Conservation (phyloP, 2,888 invertebrate genomes). For the Oscheius myriophilus region DNA sequence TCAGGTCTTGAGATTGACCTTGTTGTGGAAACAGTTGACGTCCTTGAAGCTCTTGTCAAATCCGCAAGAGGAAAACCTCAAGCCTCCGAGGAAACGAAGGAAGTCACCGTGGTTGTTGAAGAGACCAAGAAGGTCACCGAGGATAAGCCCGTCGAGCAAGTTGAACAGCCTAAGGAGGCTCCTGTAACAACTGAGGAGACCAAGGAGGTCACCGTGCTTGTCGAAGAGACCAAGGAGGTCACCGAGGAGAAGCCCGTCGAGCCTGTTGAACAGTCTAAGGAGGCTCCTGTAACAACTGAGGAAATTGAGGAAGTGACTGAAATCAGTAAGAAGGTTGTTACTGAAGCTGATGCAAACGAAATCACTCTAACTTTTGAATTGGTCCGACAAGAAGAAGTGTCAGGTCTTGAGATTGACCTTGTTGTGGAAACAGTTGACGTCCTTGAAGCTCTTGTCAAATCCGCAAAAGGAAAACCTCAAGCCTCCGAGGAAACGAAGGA, state of each 20-base stretch:
- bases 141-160: not conserved
- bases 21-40: constrained; percentile 3
- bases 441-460: not conserved
- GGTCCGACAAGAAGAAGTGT: not conserved
- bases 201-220: constrained; percentile 1
- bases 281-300: constrained; percentile 19
- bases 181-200: not conserved
- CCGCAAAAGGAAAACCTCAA: not conserved
- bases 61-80: too few species aligned
- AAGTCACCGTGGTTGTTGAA: not conserved
- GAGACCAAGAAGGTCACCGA: constrained; percentile 10
- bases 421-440: constrained; percentile 5
- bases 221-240: constrained; percentile 3
- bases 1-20: not conserved
- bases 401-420: constrained; percentile 12
- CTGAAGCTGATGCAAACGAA: not conserved
- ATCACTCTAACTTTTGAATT: constrained; percentile 6
- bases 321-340: not conserved
- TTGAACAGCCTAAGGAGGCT: not conserved
- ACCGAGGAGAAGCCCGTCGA: constrained; percentile 4
- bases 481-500: too few species aligned
- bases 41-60: not conserved
- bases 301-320: not conserved
- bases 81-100: not conserved
- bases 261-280: not conserved